Evolutionary conservation across 2,888 invertebrate genomes (phyloP), one percentile per base, ranked within the genome.

Genomic region (Hydriomena furcata): DNA sequence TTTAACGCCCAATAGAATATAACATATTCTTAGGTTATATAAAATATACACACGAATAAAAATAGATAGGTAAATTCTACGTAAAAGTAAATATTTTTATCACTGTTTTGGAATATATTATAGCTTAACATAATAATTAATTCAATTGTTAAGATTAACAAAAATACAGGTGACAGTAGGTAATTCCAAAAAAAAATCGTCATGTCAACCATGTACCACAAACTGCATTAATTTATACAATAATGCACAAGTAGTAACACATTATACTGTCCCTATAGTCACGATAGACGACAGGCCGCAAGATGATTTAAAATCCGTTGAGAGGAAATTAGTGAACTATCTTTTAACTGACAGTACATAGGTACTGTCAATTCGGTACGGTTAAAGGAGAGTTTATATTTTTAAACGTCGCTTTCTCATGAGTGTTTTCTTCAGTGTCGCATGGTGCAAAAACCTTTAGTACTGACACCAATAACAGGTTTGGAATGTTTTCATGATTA

Each of bases 21-120:
- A 85, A 84, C n/a, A 84, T 83, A 83, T 54, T 51, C 71, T 72
- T 78, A 80, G 46, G 23, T 49, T 55, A 56, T 60, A 75, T 71
- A 76, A 76, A 61, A 54, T 57, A 47, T 59, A 58, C 55, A 60
- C 58, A 52, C 57, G 44, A 55, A 41, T 37, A 47, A 35, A 45
- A 45, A 6, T 20, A 27, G 10, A 0, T 37, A 31, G 6, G 11
- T 36, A 45, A n/a, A 44, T 10, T 46, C 31, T 52, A 38, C 12
- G 44, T 51, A 36, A 46, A 51, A 38, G 11, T 41, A 41, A 43
- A 46, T 55, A 54, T 60, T 31, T 68, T 40, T 68, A 69, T 73
- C 71, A 72, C 69, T 65, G 62, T 60, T 65, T 63, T 63, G 66
- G 63, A 66, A 65, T 65, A 46, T 10, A 38, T 43, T 40, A 10